Evolutionary conservation across 2,888 invertebrate genomes (phyloP), one percentile per base, ranked within the genome.

Genomic region (Tromatobia lineatoria): DNA sequence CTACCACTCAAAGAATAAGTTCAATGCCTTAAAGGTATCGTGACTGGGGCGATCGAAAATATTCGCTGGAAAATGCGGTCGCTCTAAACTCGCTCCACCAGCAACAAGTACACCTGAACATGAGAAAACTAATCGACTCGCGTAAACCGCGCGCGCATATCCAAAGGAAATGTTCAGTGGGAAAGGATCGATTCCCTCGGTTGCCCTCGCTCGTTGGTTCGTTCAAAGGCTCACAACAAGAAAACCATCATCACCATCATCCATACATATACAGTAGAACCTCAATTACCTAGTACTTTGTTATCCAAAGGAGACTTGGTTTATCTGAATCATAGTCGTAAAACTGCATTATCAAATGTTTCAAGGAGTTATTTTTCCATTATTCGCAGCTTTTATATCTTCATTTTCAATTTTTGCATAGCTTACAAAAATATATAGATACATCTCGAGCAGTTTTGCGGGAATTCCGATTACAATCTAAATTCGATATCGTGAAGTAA

Each of bases 161-260:
- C 54, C 38, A 64, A 38, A 38, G 38, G 13, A 61, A 61, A 61
- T 7, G 34, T 61, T 34, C 34, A n/a, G 29, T 61, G 29, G 59
- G 61, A 50, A 47, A 34, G 34, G 74, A 74, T 74, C 74, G 74
- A 74, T 74, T 74, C 34, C 18, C 61, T 25, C 15, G 47, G 38
- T 15, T 23, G 71, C 38, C 23, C 15, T 29, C 20, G 57, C 13
- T 57, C 59, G 29, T 59, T n/a, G 29, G 15, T 23, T 18, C 15
- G 50, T 7, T 6, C 29, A 29, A 15, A 25, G n/a, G 4, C 13
- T 18, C n/a, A 61, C n/a, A 34, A n/a, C 15, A n/a, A n/a, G 61
- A 61, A 61, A 18, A 64, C 38, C 11, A 38, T 64, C 34, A 38
- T 42, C 11, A 20, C 15, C 18, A 38, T 38, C 34, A 38, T 38